Percentiles rank a stretch among this genome's conserved stretches.
phyloP scores from a whole-genome alignment of 2,113 vertebrate genomes.

The Merops nubicus region DNA sequence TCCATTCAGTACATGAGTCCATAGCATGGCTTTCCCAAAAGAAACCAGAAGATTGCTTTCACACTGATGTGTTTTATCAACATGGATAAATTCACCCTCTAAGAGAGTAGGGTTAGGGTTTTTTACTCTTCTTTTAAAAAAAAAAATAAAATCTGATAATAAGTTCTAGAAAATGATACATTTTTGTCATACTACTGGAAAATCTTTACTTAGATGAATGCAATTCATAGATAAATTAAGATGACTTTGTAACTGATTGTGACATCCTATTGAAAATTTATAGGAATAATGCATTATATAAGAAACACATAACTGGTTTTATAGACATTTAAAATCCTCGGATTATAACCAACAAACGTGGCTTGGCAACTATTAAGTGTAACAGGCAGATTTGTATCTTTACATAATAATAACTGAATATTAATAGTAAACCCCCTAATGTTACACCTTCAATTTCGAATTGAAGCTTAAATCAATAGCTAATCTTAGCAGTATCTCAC shows the following conservation, averaged over 20 bases:
- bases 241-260: not conserved
- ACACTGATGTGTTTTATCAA: not conserved
- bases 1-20: not conserved
- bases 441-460: not conserved
- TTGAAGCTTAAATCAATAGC: not conserved
- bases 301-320: not conserved
- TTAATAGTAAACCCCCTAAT: not conserved
- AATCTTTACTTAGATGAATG: not conserved
- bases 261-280: not conserved
- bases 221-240: not conserved
- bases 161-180: not conserved
- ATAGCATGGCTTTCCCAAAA: not conserved
- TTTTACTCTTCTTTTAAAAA: not conserved
- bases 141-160: not conserved
- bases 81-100: not conserved
- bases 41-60: not conserved
- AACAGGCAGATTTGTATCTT: not conserved
- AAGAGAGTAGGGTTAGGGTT: rapidly evolving
- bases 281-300: not conserved
- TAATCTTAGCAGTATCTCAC: not conserved
- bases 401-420: not conserved
- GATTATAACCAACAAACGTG: not conserved
- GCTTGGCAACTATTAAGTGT: not conserved
- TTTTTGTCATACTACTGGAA: not conserved
- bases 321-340: not conserved